phyloP scores from a whole-genome alignment of 2,113 vertebrate species.

The Petromus typicus region DNA sequence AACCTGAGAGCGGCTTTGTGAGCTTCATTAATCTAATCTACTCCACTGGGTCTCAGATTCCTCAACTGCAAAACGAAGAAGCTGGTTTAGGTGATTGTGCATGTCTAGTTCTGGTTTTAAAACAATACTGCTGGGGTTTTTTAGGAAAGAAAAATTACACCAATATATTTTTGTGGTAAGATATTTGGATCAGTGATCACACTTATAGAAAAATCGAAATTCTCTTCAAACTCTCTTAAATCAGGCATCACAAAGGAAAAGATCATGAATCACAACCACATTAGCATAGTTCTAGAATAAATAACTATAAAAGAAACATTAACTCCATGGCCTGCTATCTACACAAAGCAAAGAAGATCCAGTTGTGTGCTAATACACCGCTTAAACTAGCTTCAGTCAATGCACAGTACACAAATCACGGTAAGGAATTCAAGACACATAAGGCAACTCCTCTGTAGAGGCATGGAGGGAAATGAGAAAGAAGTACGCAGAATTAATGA shows the following conservation, averaged over 20 bases:
- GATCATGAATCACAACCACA: slow-evolving; percentile 41
- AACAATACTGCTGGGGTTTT: not conserved
- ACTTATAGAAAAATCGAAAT: slow-evolving; percentile 6
- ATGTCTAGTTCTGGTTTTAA: not conserved
- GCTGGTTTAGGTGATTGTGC: not conserved
- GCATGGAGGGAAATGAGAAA: slow-evolving; percentile 43
- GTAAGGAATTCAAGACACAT: slow-evolving; percentile 66
- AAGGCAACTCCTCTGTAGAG: slow-evolving; percentile 56
- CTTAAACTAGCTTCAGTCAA: slow-evolving; percentile 63
- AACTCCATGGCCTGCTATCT: slow-evolving; percentile 56
- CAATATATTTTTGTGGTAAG: not conserved
- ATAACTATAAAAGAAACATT: slow-evolving; percentile 70
- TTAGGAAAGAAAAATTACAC: not conserved
- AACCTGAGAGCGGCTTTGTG: not conserved
- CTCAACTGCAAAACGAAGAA: not conserved
- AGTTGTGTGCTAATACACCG: slow-evolving; percentile 42
- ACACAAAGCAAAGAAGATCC: slow-evolving; percentile 38
- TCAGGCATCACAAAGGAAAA: slow-evolving; percentile 49
- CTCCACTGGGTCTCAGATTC: not conserved
- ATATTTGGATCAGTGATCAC: not conserved
- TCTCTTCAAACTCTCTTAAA: slow-evolving; percentile 44
- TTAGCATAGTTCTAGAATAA: slow-evolving; percentile 52
- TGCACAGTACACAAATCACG: slow-evolving; percentile 70
- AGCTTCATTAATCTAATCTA: not conserved
- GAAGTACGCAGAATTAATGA: slow-evolving; percentile 58